Percentiles rank a stretch among this genome's conserved stretches.
These are phyloP conservation scores for Agriopis leucophaearia DNA, from an alignment of 2,888 invertebrate species.

Conservation along the genomic window DNA sequence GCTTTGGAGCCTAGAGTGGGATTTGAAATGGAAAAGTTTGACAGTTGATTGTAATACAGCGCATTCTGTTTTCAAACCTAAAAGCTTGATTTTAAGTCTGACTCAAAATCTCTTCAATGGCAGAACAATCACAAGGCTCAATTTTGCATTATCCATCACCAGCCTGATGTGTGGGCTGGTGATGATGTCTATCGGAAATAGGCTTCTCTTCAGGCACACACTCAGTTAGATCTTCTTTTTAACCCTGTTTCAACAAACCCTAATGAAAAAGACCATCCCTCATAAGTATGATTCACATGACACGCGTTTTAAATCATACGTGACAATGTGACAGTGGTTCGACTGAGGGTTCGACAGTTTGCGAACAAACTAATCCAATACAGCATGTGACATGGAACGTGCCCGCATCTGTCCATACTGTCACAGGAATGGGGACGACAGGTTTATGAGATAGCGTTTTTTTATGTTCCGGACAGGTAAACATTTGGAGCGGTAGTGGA, in stretches of 20 bases:
- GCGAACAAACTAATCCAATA: conserved; percentile 29
- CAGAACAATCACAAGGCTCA: background rate
- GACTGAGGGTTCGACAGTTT: conserved; percentile 11
- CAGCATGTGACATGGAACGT: conserved; percentile 24
- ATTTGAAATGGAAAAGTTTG: no score
- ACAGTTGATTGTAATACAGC: no score
- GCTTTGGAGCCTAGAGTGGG: no score
- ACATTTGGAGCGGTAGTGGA: conserved; percentile 8
- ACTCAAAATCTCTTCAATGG: background rate
- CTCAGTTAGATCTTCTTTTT: background rate
- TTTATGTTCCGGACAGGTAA: conserved; percentile 14
- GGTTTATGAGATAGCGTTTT: conserved; percentile 4
- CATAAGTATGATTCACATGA: conserved; percentile 6
- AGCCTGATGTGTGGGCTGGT: no score
- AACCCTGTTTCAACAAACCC: background rate
- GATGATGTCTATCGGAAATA: no score
- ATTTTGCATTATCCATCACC: no score
- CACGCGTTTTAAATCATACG: conserved; percentile 25
- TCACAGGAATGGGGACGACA: conserved; percentile 12
- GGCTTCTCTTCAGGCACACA: background rate
- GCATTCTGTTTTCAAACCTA: no score
- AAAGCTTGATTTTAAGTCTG: no score
- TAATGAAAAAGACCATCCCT: conserved; percentile 11
- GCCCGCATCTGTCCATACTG: conserved; percentile 2
- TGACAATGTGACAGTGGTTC: conserved; percentile 29